Evolutionary conservation across 2,113 vertebrate genomes (phyloP).

Genomic region (Leiothrix lutea): DNA sequence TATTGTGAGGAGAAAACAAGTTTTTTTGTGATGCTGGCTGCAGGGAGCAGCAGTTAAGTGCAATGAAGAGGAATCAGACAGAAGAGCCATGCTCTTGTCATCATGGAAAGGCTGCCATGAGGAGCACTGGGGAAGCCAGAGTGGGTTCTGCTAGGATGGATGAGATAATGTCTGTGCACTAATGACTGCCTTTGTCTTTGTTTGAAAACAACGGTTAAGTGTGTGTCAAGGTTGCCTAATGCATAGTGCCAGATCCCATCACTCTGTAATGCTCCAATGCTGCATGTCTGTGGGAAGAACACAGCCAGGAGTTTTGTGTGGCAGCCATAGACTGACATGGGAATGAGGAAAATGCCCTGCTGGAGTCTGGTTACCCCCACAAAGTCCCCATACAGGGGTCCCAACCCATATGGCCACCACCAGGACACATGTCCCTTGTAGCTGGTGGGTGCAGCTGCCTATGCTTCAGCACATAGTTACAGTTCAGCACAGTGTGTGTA

Average conservation of each 20-base stretch:
- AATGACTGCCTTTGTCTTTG: conserved; percentile 21
- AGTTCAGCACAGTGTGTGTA: neutral
- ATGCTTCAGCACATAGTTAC: neutral
- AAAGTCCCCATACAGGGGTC: neutral
- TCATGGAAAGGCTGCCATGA: accelerated
- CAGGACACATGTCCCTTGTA: accelerated
- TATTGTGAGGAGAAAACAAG: neutral
- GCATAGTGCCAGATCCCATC: neutral
- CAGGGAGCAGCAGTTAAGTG: neutral
- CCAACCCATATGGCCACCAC: neutral
- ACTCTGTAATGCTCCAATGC: accelerated
- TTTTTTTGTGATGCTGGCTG: neutral
- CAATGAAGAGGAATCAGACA: neutral
- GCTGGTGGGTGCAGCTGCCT: neutral
- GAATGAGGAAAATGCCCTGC: neutral
- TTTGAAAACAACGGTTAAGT: neutral
- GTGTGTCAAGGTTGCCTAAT: neutral
- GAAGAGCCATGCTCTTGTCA: neutral
- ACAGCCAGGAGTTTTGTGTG: neutral
- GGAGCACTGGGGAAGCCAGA: neutral
- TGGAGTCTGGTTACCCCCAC: neutral
- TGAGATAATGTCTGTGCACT: neutral
- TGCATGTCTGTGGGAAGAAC: neutral
- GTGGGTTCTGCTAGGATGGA: neutral
- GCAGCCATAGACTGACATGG: neutral